Conservation (phyloP, 2,888 invertebrate genomes). For the Vannuccia rotundouncinata region DNA sequence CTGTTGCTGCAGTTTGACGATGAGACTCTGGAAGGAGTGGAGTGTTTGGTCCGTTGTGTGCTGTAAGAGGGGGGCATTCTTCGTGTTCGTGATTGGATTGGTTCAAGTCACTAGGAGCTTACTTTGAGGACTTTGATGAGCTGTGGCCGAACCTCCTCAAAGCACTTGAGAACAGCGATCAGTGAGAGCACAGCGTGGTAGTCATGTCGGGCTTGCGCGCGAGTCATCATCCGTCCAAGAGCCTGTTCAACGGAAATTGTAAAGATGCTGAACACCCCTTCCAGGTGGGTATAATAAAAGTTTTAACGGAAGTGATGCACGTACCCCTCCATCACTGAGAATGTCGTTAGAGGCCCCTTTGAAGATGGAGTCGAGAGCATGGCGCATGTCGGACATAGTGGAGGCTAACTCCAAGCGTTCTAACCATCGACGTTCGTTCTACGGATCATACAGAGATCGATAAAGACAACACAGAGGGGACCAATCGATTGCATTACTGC, state of each 20-base stretch:
- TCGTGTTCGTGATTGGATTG: background rate
- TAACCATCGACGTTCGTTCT: slow-evolving; percentile 31
- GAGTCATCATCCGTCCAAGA: slow-evolving; percentile 19
- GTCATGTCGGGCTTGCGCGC: slow-evolving; percentile 31
- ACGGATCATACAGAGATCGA: background rate
- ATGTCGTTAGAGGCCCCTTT: slow-evolving; percentile 33
- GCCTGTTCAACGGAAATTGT: background rate
- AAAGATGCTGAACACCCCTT: no score
- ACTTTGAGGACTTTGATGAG: slow-evolving; percentile 27
- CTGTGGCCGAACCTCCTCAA: slow-evolving; percentile 21
- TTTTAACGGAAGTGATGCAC: no score
- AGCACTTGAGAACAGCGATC: slow-evolving; percentile 30
- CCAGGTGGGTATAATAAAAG: no score
- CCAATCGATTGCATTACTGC: background rate
- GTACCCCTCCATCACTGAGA: slow-evolving; percentile 32
- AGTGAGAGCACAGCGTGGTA: slow-evolving; percentile 29
- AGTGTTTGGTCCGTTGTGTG: slow-evolving; percentile 22
- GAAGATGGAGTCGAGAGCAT: slow-evolving; percentile 29
- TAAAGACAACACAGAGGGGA: background rate
- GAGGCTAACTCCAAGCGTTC: slow-evolving; percentile 14
- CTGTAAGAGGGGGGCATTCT: background rate
- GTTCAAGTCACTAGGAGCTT: background rate
- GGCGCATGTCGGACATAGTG: slow-evolving; percentile 1
- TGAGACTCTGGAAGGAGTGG: slow-evolving; percentile 21
- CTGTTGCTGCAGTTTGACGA: slow-evolving; percentile 31